Evolutionary conservation across 2,888 invertebrate species (phyloP).

Genomic region (Stegophylla sp.): DNA sequence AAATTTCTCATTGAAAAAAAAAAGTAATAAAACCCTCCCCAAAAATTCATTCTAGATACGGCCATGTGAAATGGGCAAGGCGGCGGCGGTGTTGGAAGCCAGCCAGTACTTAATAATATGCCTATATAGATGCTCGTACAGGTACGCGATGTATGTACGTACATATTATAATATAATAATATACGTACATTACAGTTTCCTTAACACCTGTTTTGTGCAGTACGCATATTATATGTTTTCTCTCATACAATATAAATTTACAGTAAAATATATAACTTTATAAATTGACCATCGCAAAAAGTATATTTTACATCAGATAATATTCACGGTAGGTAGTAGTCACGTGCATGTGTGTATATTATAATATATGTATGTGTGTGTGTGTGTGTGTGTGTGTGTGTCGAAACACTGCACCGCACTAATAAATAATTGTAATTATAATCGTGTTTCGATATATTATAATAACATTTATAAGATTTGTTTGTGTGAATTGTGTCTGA

Average conservation of each 20-base stretch:
- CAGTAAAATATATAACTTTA: neutral
- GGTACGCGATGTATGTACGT: too few relatives aligned
- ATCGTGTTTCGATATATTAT: neutral
- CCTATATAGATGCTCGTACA: too few relatives aligned
- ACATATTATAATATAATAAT: too few relatives aligned
- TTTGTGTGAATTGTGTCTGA: too few relatives aligned
- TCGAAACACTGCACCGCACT: constrained; percentile 4
- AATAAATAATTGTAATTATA: constrained; percentile 3
- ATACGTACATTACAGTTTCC: neutral
- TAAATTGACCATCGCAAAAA: neutral
- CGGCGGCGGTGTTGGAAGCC: neutral
- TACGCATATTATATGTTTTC: neutral
- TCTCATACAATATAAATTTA: neutral
- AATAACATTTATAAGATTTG: too few relatives aligned
- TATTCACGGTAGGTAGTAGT: neutral
- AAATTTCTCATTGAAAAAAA: too few relatives aligned
- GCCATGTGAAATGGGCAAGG: neutral
- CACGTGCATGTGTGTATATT: neutral
- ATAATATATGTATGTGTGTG: too few relatives aligned
- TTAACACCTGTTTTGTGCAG: neutral
- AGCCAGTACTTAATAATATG: neutral
- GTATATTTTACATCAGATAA: neutral
- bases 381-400: neutral
- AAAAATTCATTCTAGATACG: too few relatives aligned
- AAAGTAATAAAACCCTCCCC: too few relatives aligned